phyloP scores from a whole-genome alignment of 2,113 vertebrate species.

The Candoia aspera region DNA sequence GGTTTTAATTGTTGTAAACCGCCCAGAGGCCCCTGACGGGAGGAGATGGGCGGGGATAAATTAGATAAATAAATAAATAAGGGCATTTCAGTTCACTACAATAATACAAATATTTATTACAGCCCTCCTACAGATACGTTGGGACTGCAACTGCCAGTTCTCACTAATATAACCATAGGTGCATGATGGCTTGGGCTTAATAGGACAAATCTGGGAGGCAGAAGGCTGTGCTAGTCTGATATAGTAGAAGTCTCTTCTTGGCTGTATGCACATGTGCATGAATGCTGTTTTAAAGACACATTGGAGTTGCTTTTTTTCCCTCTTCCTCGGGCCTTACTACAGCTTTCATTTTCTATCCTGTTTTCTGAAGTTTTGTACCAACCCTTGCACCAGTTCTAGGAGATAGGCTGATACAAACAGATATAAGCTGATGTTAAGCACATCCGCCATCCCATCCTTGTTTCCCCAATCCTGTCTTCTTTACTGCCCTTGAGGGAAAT shows the following conservation, averaged over 20 bases:
- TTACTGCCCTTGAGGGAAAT: not conserved
- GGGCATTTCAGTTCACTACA: not conserved
- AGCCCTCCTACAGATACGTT: not conserved
- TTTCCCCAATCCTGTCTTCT: not conserved
- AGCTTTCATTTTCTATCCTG: constrained; percentile 2
- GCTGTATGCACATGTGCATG: fast-evolving
- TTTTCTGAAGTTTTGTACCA: not conserved
- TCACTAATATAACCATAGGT: not conserved
- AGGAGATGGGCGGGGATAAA: too few species aligned
- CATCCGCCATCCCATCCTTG: not conserved
- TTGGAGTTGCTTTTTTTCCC: not conserved
- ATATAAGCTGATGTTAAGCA: not conserved
- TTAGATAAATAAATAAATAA: too few species aligned
- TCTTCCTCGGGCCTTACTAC: constrained; percentile 1
- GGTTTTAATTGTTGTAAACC: too few species aligned
- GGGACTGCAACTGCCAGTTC: not conserved
- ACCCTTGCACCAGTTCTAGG: not conserved
- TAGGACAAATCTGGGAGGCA: not conserved
- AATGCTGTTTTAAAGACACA: not conserved
- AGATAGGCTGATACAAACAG: constrained; percentile 12
- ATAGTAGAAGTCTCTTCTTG: not conserved
- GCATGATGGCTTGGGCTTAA: not conserved
- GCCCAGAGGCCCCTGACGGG: too few species aligned
- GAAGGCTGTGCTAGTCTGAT: not conserved
- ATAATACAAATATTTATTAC: not conserved